Base-by-base conservation (phyloP, 2,888 invertebrate species). In the Branchellion lobata region DNA sequence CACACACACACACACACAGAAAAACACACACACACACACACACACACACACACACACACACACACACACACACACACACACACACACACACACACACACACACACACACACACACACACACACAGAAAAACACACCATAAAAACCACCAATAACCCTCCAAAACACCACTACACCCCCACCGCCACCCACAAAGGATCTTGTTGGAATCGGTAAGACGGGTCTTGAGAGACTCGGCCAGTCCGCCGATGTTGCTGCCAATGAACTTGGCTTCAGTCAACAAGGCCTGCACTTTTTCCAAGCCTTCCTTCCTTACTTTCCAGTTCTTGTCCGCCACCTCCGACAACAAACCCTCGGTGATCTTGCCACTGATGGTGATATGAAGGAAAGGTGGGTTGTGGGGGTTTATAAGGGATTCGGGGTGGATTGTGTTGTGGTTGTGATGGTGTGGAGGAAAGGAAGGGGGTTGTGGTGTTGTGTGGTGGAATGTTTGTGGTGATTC, bases 251-350 rank as follows among this genome's bases (percentile, higher is more conserved):
- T 91, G 0, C 93, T 89, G 84, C 93, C 94, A 82, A 97, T 93
- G 11, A 93, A 91, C 83, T 93, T 92, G 0, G 93, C 92, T 78
- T 92, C 93, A 27, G 88, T 90, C 51, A 95, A 89, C 65, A 94
- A 91, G 0, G 89, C 90, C 79, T 90, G 91, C 24, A 94, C 88
- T 88, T 93, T 93, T 83, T 91, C 91, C 29, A 94, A 86, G 0
- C 91, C 93, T 88, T 93, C 93, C 83, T 91, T 92, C 80, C 93
- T 90, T 3, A 88, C 92, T 90, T 96, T 96, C 96, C 96, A 97
- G 88, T 86, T 86, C 83, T 87, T 87, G 82, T 87, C 87, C 0
- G 81, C 81, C 83, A 87, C 80, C 71, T 96, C 94, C 8, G 90
- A 91, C 1, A 96, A 88, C 0, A 96, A 88, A 0, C 91, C 88